Base-by-base conservation (phyloP, 1,140 invertebrate species). In the Paralvinella palmiformis region DNA sequence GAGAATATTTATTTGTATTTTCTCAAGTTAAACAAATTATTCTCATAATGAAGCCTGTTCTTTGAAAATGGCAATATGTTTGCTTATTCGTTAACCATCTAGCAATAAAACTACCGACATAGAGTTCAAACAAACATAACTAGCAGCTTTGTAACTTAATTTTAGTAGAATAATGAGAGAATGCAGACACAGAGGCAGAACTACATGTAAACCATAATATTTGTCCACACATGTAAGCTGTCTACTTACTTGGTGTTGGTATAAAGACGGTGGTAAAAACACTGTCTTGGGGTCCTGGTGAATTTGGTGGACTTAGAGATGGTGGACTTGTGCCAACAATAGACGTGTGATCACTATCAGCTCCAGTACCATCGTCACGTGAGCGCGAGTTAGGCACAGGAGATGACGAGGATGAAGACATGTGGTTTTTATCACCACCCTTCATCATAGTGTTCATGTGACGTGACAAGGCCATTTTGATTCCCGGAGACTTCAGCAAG, bases 401-500 rank as follows among this genome's bases (percentile, higher is more conserved):
- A 31, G 22, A 55, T 1, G 35, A 31, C 7, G 41, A 60, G 22
- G 58, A 60, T 0, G 35, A 33, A 6, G 41, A 44, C 3, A 24
- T 45, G 5, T 32, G 41, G 33, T 41, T 22, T 6, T 24, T 22
- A 6, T 45, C n/a, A 17, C 44, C 58, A 7, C 35, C 24, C 22
- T 36, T 50, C 20, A 60, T 32, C 1, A 33, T 60, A 5, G 41
- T 31, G 13, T 32, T 45, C 7, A 32, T 41, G 58, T 41, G 41
- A 2, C 58, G 35, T 24, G 3, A 27, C 33, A 85, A 84, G 41
- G 86, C 83, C 0, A 89, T 87, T 77, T 94, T 94, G 59, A 94
- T 92, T 41, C 94, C 92, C 0, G 91, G 92, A 52, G 90, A 92
- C 78, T 96, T 96, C 53, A 95, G 77, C 64, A 87, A 87, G 64